Base-by-base conservation (phyloP, 2,888 invertebrate species). In the Falcaria lacertinaria region DNA sequence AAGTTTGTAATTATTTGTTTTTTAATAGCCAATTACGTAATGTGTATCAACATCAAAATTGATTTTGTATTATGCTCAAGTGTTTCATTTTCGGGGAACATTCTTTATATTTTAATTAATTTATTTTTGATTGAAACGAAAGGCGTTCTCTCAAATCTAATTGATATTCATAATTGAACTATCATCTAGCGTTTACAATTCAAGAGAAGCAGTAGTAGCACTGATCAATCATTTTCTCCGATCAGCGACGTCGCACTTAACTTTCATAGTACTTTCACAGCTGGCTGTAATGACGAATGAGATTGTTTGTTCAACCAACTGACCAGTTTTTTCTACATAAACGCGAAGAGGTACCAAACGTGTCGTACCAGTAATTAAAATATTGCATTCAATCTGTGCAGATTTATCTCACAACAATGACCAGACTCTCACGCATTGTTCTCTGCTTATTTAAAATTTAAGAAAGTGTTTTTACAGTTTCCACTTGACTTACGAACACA, bases 191-290 rank as follows among this genome's bases (percentile, higher is more conserved):
- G 40, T 54, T 55, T 47, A 45, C 50, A 44, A 51, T 57, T 62
- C 55, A 58, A 62, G 48, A 60, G 64, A 61, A 64, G 65, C 72
- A 67, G 66, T 65, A 65, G 64, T 56, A 41, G 54, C 19, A 37
- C 52, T 60, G 67, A 74, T 78, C 69, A 62, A 74, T 77, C 68
- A 74, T 74, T 76, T 70, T 73, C 70, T 61, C 62, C 52, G 47
- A 48, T 60, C 54, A 52, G 44, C 54, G 48, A 22, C 37, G 37
- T 50, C 54, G 47, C 51, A 53, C 57, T 60, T 60, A 60, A 67
- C 69, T 64, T 72, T 74, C 64, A 55, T 64, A 61, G 65, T 62
- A 73, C 77, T 77, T 77, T 77, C 75, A 62, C 75, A 57, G n/a
- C n/a, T n/a, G 41, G 51, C 41, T 46, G 50, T 64, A 64, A 62